Evolutionary conservation across 35 echinoderm and acorn worm species (phyloP), one percentile per base, ranked within the genome.

Genomic region (Ophioderma brevispina): DNA sequence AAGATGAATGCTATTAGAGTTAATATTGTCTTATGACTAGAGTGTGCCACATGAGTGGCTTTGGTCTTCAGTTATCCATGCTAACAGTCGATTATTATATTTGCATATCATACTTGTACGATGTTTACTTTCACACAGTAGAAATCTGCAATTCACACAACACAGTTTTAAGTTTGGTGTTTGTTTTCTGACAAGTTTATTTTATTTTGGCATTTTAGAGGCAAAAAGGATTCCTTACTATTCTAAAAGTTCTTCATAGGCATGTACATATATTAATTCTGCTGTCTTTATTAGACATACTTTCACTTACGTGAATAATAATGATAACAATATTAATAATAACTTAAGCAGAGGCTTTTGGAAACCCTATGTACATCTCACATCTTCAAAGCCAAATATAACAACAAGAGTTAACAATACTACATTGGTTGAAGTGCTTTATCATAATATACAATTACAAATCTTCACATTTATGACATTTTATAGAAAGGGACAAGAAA

Each of bases 381-480:
- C 59, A 70, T 2, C 21, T 18, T 30, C 59, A 70, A 46, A 46
- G 41, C 41, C 41, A 17, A 46, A 8, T 46, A 8, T 46, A 25
- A 70, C 59, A 70, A 70, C 59, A 70, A 70, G 59, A 70, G 28
- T 70, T 70, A 46, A 25, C 59, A 70, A 70, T 25, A 70, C 17
- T 70, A 70, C 59, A 70, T 8, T 15, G 59, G 59, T 30, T 70
- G 17, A 70, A 70, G 59, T 70, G 59, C 5, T 46, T 46, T 46
- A 46, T 46, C 41, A 46, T 46, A 70, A 70, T 70, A 70, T 70
- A 70, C 59, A 70, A 70, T 70, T 70, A 70, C 59, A 70, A 70
- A 70, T 70, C 28, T 70, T 70, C 59, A 70, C 59, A 70, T 70
- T 8, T 70, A 70, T 70, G 10, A 70, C 59, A 15, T 70, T 70